These are phyloP conservation scores for Andricus quercusramuli DNA, from an alignment of 2,888 invertebrate genomes.

Conservation along the genomic window DNA sequence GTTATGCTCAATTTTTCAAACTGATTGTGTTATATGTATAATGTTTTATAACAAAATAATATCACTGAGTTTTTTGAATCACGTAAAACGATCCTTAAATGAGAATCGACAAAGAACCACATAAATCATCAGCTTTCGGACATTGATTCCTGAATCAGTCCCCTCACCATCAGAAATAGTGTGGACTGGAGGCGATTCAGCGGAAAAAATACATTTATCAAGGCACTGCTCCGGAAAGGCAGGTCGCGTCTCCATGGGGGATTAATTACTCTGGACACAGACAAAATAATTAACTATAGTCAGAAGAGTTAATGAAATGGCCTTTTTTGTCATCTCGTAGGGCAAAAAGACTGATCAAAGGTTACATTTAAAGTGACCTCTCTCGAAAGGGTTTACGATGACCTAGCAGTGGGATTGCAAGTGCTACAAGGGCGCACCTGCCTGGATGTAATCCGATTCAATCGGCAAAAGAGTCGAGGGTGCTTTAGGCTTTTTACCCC, in stretches of 20 bases:
- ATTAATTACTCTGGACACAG: slow-evolving; percentile 68
- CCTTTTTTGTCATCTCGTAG: slow-evolving; percentile 44
- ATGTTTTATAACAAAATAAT: neutral
- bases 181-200: slow-evolving; percentile 69
- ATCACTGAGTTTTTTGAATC: neutral
- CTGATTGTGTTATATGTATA: neutral
- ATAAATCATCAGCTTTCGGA: slow-evolving; percentile 18
- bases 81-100: neutral
- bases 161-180: slow-evolving; percentile 38
- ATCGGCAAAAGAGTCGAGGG: slow-evolving; percentile 32
- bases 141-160: slow-evolving; percentile 1
- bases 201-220: slow-evolving; percentile 76
- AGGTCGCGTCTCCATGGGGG: slow-evolving; percentile 59
- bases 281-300: slow-evolving; percentile 61
- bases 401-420: slow-evolving; percentile 19
- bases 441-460: slow-evolving; percentile 26
- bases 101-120: neutral
- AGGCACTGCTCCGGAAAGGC: slow-evolving; percentile 56
- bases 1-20: neutral
- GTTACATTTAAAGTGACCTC: slow-evolving; percentile 35
- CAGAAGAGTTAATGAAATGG: slow-evolving; percentile 64
- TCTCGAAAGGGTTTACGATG: slow-evolving; percentile 9
- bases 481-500: slow-evolving; percentile 24
- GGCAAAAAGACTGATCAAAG: slow-evolving; percentile 36
- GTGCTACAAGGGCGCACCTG: slow-evolving; percentile 36